Evolutionary conservation across 2,113 vertebrate species (phyloP), one percentile per base, ranked within the genome.

Genomic region (Fregata magnificens): DNA sequence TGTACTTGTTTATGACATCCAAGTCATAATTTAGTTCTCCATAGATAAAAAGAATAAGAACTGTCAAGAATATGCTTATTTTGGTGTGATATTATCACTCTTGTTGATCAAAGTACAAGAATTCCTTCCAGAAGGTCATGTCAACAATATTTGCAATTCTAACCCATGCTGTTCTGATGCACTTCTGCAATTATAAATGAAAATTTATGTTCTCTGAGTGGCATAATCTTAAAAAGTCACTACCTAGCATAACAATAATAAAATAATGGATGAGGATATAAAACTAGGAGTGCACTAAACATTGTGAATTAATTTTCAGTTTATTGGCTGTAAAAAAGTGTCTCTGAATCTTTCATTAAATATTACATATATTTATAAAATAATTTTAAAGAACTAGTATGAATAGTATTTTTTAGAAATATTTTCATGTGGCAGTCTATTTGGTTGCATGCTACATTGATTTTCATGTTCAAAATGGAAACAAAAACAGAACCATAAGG

Each of bases 151-250:
- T 42, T 93, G 21, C 15, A 59, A 49, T 79, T 77, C 31, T 70
- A 62, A 90, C n/a, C 13, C 58, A 81, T 66, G 50, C 38, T 69
- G 26, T 80, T 94, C 45, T 36, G 21, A 61, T 55, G 12, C 8
- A 74, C 21, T 89, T 80, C 49, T 58, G 50, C 82, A 94, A 86
- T 86, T 96, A 89, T 29, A 88, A 88, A 82, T 62, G 25, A 91
- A 88, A 84, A 94, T 82, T 69, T 94, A 82, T 90, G 32, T 52
- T 73, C 32, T 89, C 32, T 25, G 17, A 88, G 36, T 70, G 28
- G 7, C 53, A 76, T 85, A 93, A 82, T 72, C 58, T 80, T 89
- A 91, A 95, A 93, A 96, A 93, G 56, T 88, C 56, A 80, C 49
- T 90, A 47, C 42, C 45, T 91, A 80, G 19, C 36, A 85, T 52